Base-by-base conservation (phyloP, 2,797 vertebrate genomes). In the Geotrypetes seraphini region DNA sequence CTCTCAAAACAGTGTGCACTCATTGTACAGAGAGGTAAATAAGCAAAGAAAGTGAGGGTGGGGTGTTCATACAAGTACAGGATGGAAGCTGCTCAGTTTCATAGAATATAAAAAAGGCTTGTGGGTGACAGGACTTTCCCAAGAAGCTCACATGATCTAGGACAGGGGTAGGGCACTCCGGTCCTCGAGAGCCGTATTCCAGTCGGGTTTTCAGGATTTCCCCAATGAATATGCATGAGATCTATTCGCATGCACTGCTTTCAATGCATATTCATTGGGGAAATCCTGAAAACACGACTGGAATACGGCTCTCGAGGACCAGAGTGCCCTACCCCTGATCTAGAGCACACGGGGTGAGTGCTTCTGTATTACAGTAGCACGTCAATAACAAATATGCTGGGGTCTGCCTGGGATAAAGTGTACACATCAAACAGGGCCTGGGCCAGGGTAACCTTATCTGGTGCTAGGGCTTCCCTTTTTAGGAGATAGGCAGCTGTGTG, bases 391-490 rank as follows among this genome's bases (percentile, higher is more conserved):
- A n/a, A n/a, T n/a, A n/a, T n/a, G n/a, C n/a, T n/a, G n/a, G n/a
- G n/a, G n/a, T n/a, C n/a, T n/a, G n/a, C n/a, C n/a, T n/a, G n/a
- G 12, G 43, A 38, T 34, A 37, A 37, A 47, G 43, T 57, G 59
- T 52, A 59, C 65, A 57, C 31, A 43, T n/a, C n/a, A n/a, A n/a
- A n/a, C 31, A 4, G n/a, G 16, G 31, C 2, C 3, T 13, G 13
- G n/a, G n/a, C n/a, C n/a, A n/a, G 8, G 27, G 70, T 61, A 73
- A 71, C 45, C 27, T 39, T 35, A 73, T 56, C 60, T 41, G 34
- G 36, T 24, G 39, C 45, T 7, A 30, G 39, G 12, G 36, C 49
- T 66, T 71, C 58, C 60, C 59, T 68, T 60, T 73, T 73, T 71
- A 60, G 68, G 60, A 71, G 44, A 60, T 57, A 33, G 33, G 31